Base-by-base conservation (phyloP, 2,888 invertebrate species). In the Nemurella pictetii region DNA sequence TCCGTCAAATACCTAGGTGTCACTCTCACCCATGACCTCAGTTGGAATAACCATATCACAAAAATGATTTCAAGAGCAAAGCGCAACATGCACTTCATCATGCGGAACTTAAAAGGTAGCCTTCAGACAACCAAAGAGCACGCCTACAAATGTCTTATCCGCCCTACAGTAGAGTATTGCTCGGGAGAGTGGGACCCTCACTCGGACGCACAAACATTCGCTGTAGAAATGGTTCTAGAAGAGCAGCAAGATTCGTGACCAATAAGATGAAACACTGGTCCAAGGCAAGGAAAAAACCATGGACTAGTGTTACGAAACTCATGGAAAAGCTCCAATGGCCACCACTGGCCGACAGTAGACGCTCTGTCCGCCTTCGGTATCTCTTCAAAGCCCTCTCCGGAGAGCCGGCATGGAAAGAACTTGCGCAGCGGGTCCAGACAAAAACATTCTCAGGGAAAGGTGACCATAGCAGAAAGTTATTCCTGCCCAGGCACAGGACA, bases 51-150 rank as follows among this genome's bases (percentile, higher is more conserved):
- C 26, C 75, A 75, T 28, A 75, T 75, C 5, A 75, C 75, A 5
- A 75, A 75, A 75, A 75, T 75, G 28, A n/a, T 75, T 20, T 75
- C 75, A 4, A 26, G 75, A 5, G 75, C 75, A 1, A 75, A 25
- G 12, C 1, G 75, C 1, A 75, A 75, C 26, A 75, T 27, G 27
- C 3, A 28, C 26, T 75, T 75, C 26, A 28, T 75, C 15, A 27
- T 26, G 75, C 75, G 75, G 9, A 75, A 75, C 75, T 28, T 75
- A 27, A 75, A 75, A 27, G 75, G 75, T 5, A 75, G 75, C 75
- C 26, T 27, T 9, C 75, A 26, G 28, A 3, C 3, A 4, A 75
- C 26, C 1, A 75, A 75, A 15, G 75, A 20, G 2, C 75, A 75
- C 12, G 75, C 75, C 9, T 75, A 75, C 12, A 75, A 75, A 75